Conservation (phyloP, 1,140 invertebrate genomes). For the Cotesia glomerata region DNA sequence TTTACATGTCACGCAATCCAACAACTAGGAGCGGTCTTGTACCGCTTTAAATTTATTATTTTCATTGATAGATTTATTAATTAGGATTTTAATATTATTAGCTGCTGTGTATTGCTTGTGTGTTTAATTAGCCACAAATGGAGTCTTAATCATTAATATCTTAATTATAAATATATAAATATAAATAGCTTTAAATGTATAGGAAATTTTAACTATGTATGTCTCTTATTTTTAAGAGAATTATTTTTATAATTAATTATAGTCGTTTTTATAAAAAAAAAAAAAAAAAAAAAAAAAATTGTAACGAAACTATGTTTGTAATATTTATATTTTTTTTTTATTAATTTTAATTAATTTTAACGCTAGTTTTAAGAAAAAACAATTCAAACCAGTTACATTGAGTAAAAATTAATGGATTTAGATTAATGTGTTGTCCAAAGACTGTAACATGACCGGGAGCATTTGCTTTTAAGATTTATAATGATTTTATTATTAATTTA, state of each 20-base stretch:
- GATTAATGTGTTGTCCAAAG: conserved; percentile 41
- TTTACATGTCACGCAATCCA: conserved; percentile 90
- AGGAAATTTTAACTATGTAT: too few relatives aligned
- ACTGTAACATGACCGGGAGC: conserved; percentile 37
- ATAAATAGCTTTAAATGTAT: too few relatives aligned
- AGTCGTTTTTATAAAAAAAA: too few relatives aligned
- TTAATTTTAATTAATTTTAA: too few relatives aligned
- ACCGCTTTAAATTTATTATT: conserved; percentile 69
- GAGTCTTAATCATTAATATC: neutral
- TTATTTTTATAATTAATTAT: too few relatives aligned
- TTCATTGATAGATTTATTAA: conserved; percentile 27
- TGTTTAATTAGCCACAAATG: neutral
- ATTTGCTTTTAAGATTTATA: neutral
- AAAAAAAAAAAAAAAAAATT: too few relatives aligned
- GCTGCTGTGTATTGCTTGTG: conserved; percentile 47
- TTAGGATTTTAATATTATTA: neutral
- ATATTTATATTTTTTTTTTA: too few relatives aligned
- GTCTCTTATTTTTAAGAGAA: too few relatives aligned
- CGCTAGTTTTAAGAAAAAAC: neutral
- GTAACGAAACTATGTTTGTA: too few relatives aligned
- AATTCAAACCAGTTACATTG: conserved; percentile 24
- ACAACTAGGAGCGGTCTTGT: conserved; percentile 84
- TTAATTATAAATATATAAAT: too few relatives aligned
- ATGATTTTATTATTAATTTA: conserved; percentile 12
- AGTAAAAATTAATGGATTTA: conserved; percentile 15